Conservation (phyloP, 2,888 invertebrate genomes). For the Muscina levida region DNA sequence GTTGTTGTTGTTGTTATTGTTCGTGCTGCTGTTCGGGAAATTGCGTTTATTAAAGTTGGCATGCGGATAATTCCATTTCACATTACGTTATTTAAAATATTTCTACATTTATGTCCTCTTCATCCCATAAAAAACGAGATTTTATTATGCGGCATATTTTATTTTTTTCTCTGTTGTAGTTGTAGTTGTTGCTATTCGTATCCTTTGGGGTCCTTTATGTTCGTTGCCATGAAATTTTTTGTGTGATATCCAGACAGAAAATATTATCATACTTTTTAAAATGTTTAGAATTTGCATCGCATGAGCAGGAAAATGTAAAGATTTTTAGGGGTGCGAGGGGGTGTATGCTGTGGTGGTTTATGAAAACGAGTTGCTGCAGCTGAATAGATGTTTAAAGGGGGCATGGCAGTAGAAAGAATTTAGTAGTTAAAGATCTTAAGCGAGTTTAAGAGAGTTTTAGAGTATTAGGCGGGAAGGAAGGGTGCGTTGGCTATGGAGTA, state of each 20-base stretch:
- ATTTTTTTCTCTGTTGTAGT: neutral
- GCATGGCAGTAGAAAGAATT: too few species aligned
- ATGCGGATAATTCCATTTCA: conserved; percentile 45
- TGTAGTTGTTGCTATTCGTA: conserved; percentile 3
- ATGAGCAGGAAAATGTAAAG: too few species aligned
- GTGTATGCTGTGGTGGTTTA: neutral
- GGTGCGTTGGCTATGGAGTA: too few species aligned
- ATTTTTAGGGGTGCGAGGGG: neutral
- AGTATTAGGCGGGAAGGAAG: too few species aligned
- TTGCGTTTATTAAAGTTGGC: conserved; percentile 49
- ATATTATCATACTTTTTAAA: conserved; percentile 21
- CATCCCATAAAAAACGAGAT: conserved; percentile 31
- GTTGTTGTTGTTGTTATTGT: neutral
- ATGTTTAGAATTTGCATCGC: conserved; percentile 24
- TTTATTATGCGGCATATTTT: conserved; percentile 38
- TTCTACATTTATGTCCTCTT: conserved; percentile 4
- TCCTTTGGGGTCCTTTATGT: neutral
- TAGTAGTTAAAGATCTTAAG: too few species aligned
- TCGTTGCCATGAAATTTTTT: conserved; percentile 31
- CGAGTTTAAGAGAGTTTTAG: too few species aligned
- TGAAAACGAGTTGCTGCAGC: too few species aligned
- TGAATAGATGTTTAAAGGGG: too few species aligned
- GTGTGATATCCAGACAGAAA: conserved; percentile 30
- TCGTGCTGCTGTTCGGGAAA: conserved; percentile 28
- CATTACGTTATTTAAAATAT: conserved; percentile 50